Evolutionary conservation across 2,888 invertebrate genomes (phyloP).

Genomic region (Leptopilina drosophilae): DNA sequence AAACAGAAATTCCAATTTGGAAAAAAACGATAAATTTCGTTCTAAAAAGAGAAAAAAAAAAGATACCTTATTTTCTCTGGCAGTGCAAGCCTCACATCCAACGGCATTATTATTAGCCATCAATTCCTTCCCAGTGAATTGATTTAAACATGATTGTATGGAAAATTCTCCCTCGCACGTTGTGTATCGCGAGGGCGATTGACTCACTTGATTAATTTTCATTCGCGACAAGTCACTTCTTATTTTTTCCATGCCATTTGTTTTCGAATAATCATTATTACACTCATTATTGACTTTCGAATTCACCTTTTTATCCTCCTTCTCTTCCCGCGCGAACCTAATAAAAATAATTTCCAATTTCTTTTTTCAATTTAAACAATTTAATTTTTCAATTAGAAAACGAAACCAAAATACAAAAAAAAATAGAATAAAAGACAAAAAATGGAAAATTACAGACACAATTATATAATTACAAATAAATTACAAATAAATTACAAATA

Average conservation of each 20-base stretch:
- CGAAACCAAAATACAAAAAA: no score
- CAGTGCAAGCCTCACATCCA: conserved; percentile 93
- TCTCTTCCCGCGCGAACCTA: neutral
- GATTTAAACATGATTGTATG: conserved; percentile 92
- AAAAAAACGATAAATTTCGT: neutral
- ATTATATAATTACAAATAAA: no score
- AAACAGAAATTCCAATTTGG: no score
- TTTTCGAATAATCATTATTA: conserved; percentile 1
- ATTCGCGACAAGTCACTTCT: conserved; percentile 62
- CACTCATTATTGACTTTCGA: neutral
- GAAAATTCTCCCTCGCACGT: conserved; percentile 89
- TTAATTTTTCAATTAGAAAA: no score
- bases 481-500: no score
- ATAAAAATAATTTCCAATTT: neutral
- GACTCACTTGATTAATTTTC: conserved; percentile 49
- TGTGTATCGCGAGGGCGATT: conserved; percentile 80
- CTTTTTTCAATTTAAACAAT: no score
- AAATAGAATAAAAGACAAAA: no score
- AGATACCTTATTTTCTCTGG: conserved; percentile 80
- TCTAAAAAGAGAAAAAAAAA: neutral
- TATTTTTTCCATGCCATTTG: conserved; percentile 61
- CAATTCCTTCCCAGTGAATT: conserved; percentile 94
- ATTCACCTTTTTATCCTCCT: neutral
- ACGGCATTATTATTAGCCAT: conserved; percentile 96
- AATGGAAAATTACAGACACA: no score